phyloP scores from a whole-genome alignment of 2,797 vertebrate genomes.

The Artibeus lituratus region DNA sequence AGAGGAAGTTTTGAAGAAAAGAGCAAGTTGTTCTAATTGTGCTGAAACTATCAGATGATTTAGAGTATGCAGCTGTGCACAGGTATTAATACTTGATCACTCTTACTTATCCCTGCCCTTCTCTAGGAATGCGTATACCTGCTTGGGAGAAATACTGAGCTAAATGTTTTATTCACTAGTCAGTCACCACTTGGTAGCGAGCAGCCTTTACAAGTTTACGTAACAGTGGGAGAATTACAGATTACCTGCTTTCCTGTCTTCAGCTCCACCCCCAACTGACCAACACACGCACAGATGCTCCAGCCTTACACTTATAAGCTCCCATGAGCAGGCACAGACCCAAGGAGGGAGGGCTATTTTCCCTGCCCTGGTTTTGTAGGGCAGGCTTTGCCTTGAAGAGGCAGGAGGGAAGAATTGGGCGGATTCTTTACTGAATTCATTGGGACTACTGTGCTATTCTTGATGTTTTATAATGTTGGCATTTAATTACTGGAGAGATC shows the following conservation, averaged over 20 bases:
- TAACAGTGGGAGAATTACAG: background rate
- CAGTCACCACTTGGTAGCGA: background rate
- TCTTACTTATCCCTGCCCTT: conserved; percentile 46
- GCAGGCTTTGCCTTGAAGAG: conserved; percentile 23
- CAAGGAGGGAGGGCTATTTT: background rate
- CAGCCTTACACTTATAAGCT: background rate
- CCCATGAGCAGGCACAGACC: background rate
- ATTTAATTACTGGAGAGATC: conserved; percentile 72
- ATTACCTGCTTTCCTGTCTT: background rate
- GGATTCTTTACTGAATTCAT: conserved; percentile 42
- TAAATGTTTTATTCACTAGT: conserved; percentile 21
- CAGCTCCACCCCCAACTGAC: background rate
- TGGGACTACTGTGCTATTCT: conserved; percentile 70
- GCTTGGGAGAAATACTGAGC: conserved; percentile 42
- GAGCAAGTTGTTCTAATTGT: conserved; percentile 55
- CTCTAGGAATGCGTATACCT: conserved; percentile 13
- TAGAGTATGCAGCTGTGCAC: background rate
- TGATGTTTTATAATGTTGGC: conserved; percentile 65
- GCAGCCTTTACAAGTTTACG: background rate
- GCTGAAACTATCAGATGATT: conserved; percentile 28
- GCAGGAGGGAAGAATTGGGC: background rate
- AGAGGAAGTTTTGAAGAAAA: conserved; percentile 52
- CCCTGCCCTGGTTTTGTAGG: background rate
- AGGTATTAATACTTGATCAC: conserved; percentile 39
- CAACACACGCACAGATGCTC: background rate